Evolutionary conservation across 2,113 vertebrate species (phyloP).

Genomic region (Petrocephalus zakoni): DNA sequence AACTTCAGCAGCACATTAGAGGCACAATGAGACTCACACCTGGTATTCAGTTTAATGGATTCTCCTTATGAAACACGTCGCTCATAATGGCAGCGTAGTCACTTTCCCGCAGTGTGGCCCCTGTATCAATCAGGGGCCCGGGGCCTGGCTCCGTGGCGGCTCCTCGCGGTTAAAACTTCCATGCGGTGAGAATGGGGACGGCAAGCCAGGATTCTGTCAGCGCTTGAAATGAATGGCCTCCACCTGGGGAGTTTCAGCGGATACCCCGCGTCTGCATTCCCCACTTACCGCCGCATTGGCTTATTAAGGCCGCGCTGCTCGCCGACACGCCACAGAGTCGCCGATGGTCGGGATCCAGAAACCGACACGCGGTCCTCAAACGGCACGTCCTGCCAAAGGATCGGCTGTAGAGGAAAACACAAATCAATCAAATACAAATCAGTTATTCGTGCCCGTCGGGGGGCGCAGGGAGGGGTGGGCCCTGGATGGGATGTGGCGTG

Average conservation of each 20-base stretch:
- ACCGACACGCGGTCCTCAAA: no score
- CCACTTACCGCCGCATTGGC: not conserved
- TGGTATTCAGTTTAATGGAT: not conserved
- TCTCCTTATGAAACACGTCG: not conserved
- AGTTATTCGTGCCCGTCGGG: not conserved
- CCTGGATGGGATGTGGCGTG: not conserved
- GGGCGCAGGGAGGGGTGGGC: not conserved
- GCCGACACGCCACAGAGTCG: not conserved
- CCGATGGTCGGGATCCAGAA: not conserved
- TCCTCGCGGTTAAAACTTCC: not conserved
- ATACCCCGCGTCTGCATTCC: not conserved
- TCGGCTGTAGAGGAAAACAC: not conserved
- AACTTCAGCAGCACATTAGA: not conserved
- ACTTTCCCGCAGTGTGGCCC: not conserved
- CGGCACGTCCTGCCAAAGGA: not conserved
- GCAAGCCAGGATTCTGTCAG: not conserved
- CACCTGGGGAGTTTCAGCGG: not conserved
- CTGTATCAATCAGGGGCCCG: not conserved
- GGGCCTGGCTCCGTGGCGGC: not conserved
- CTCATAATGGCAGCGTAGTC: not conserved
- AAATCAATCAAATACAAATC: not conserved
- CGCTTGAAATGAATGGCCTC: not conserved
- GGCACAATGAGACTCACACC: not conserved
- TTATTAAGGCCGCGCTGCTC: not conserved
- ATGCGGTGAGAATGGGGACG: not conserved